Evolutionary conservation across 2,797 vertebrate species (phyloP).

Genomic region (Chloroceryle inda): DNA sequence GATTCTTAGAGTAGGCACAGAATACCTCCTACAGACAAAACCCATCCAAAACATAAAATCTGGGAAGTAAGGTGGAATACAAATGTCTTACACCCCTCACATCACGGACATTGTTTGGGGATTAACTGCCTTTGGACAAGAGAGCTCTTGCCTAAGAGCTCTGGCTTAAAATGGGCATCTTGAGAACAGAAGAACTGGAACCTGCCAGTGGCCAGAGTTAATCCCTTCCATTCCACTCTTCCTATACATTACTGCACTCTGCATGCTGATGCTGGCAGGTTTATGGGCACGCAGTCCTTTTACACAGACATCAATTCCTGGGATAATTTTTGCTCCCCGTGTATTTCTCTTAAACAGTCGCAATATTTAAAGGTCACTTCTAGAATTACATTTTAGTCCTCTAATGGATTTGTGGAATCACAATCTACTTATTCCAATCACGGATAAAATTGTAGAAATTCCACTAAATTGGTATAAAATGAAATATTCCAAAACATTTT

Average conservation of each 20-base stretch:
- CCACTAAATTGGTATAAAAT: background rate
- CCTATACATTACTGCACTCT: background rate
- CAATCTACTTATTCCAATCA: background rate
- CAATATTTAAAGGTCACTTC: background rate
- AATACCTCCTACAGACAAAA: background rate
- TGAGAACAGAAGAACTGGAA: background rate
- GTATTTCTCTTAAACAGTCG: background rate
- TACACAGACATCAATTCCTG: background rate
- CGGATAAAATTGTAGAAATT: background rate
- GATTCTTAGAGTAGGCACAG: background rate
- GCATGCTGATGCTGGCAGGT: background rate
- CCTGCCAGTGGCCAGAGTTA: background rate
- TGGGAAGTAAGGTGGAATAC: background rate
- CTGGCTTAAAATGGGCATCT: background rate
- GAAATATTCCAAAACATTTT: background rate
- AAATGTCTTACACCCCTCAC: background rate
- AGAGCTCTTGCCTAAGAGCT: background rate
- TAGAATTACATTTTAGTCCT: background rate
- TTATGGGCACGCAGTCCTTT: background rate
- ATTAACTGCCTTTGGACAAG: background rate
- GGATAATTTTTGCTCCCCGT: background rate
- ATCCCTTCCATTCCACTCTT: background rate
- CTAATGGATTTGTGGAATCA: background rate
- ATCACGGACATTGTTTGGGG: background rate
- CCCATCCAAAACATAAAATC: background rate